These are phyloP conservation scores for Mercenaria mercenaria DNA, from an alignment of 1,140 invertebrate genomes.

Conservation along the genomic window DNA sequence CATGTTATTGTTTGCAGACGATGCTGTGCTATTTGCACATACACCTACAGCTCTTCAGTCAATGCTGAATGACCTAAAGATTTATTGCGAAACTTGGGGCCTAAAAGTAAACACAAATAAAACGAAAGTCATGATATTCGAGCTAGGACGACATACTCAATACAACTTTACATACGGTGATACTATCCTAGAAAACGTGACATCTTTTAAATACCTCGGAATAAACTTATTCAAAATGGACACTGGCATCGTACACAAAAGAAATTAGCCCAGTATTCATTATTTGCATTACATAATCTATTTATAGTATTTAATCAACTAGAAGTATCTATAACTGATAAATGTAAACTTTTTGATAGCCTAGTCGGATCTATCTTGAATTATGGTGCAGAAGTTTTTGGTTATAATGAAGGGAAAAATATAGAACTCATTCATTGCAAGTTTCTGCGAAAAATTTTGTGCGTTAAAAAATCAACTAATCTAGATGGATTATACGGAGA, in stretches of 20 bases:
- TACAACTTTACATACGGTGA: not conserved
- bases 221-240: not conserved
- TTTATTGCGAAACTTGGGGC: not conserved
- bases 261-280: not conserved
- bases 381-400: no score
- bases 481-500: no score
- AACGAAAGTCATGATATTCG: not conserved
- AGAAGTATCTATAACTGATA: not conserved
- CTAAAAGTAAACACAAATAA: not conserved
- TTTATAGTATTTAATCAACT: no score
- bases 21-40: slow-evolving; percentile 4
- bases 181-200: not conserved
- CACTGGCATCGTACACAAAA: not conserved
- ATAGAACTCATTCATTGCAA: no score
- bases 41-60: not conserved
- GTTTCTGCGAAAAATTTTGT: no score
- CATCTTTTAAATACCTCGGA: not conserved
- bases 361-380: not conserved
- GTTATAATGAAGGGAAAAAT: no score
- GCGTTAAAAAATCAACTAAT: no score
- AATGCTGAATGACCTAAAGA: not conserved
- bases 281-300: no score
- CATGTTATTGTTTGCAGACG: not conserved
- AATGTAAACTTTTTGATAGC: not conserved
- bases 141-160: not conserved